A percentile compares a stretch with the other conserved stretches of the same genome.
These are phyloP conservation scores for Athripsodes cinereus DNA, from an alignment of 2,888 invertebrate genomes.

Conservation along the genomic window DNA sequence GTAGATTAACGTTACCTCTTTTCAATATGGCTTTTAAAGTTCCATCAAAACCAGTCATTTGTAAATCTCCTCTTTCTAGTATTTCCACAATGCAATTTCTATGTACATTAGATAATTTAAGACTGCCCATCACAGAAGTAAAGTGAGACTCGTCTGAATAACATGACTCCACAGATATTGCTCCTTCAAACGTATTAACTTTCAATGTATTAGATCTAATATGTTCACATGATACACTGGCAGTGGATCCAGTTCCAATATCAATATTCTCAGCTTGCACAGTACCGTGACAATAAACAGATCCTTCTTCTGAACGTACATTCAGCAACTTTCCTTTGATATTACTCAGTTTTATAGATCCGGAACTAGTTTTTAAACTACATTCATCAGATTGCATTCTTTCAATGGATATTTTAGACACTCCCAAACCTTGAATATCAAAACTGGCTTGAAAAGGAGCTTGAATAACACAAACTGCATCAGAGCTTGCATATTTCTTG, in stretches of 20 bases:
- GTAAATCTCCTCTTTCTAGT: slow-evolving; percentile 44
- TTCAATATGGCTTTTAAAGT: slow-evolving; percentile 44
- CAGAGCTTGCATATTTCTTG: slow-evolving; percentile 34
- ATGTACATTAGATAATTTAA: slow-evolving; percentile 40
- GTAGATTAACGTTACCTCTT: slow-evolving; percentile 46
- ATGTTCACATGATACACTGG: slow-evolving; percentile 42
- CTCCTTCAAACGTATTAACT: slow-evolving; percentile 42
- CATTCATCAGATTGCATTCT: slow-evolving; percentile 46
- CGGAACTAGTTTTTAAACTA: slow-evolving; percentile 44
- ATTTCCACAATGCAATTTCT: slow-evolving; percentile 44
- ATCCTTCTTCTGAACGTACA: slow-evolving; percentile 41
- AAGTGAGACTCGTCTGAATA: slow-evolving; percentile 47
- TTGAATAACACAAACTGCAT: slow-evolving; percentile 45
- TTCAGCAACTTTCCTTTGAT: slow-evolving; percentile 32
- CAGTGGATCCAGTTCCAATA: slow-evolving; percentile 40
- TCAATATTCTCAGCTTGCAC: slow-evolving; percentile 42
- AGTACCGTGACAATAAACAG: slow-evolving; percentile 38
- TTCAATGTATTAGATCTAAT: slow-evolving; percentile 42
- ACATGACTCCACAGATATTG: slow-evolving; percentile 44
- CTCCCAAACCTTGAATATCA: slow-evolving; percentile 23
- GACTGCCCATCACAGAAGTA: slow-evolving; percentile 45
- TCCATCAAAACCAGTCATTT: slow-evolving; percentile 44
- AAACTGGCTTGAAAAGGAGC: slow-evolving; percentile 42
- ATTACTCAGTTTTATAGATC: slow-evolving; percentile 37
- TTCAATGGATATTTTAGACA: slow-evolving; percentile 39